Conservation (phyloP, 2,888 invertebrate genomes). For the Caenorhabditis drosophilae region DNA sequence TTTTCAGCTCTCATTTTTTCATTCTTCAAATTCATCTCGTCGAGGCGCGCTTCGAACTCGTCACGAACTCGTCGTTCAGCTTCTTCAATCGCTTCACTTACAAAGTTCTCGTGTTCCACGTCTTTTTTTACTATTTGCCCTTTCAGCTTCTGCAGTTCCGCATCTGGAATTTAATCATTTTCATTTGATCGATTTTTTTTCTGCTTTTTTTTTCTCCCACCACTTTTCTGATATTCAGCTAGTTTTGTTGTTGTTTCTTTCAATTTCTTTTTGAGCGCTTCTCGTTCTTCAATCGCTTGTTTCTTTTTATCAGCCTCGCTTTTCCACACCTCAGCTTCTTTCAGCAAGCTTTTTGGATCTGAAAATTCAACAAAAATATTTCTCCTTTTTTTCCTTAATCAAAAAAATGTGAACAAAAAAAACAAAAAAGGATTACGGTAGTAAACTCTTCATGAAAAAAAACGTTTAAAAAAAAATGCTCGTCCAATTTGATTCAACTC, state of each 20-base stretch:
- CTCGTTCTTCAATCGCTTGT: constrained; percentile 73
- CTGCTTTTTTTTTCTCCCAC: too few relatives aligned
- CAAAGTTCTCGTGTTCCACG: constrained; percentile 40
- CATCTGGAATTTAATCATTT: constrained; percentile 67
- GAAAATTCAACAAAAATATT: too few relatives aligned
- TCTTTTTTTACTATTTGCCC: constrained; percentile 65
- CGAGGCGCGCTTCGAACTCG: constrained; percentile 26
- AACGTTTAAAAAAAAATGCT: too few relatives aligned
- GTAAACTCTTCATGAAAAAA: too few relatives aligned
- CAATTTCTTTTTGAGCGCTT: constrained; percentile 72
- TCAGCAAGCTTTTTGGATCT: constrained; percentile 72
- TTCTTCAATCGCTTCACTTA: constrained; percentile 20
- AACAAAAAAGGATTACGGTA: too few relatives aligned
- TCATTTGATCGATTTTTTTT: too few relatives aligned
- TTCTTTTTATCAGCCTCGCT: constrained; percentile 70
- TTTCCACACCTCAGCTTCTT: constrained; percentile 71
- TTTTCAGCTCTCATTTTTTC: constrained; percentile 42
- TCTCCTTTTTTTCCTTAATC: not conserved
- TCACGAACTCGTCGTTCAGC: constrained; percentile 31
- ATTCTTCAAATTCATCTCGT: constrained; percentile 28
- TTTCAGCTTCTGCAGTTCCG: constrained; percentile 73
- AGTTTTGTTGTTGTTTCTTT: constrained; percentile 73
- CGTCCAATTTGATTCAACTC: too few relatives aligned
- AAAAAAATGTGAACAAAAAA: not conserved
- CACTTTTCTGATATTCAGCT: constrained; percentile 73